A percentile compares a stretch with the other conserved stretches of the same genome.
phyloP scores from a whole-genome alignment of 2,888 invertebrate species.

The Eupeodes latifasciatus region DNA sequence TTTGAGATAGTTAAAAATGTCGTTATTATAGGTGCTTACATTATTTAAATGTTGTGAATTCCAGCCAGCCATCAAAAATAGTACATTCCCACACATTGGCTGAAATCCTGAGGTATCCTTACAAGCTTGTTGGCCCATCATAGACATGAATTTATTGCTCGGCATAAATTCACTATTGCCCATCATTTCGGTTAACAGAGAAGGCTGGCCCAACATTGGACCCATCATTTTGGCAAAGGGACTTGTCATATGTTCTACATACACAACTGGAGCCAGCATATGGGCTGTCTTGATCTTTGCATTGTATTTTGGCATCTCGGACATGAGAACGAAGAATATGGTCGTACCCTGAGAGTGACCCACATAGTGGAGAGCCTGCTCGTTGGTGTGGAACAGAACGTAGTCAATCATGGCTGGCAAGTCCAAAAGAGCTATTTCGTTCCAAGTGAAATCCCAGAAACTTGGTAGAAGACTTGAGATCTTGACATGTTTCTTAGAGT shows the following conservation, averaged over 20 bases:
- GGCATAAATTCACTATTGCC: slow-evolving; percentile 87
- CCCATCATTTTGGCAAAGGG: slow-evolving; percentile 84
- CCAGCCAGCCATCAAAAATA: slow-evolving; percentile 82
- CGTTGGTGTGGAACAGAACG: slow-evolving; percentile 80
- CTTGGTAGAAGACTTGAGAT: slow-evolving; percentile 76
- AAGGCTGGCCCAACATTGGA: slow-evolving; percentile 81
- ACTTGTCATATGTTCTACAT: slow-evolving; percentile 84
- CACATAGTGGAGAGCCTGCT: slow-evolving; percentile 85
- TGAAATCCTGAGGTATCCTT: slow-evolving; percentile 84
- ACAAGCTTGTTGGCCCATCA: slow-evolving; percentile 85
- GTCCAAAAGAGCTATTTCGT: slow-evolving; percentile 93
- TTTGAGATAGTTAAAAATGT: background rate
- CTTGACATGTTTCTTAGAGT: slow-evolving; percentile 84
- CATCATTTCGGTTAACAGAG: slow-evolving; percentile 80
- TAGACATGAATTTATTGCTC: slow-evolving; percentile 80
- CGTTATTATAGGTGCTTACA: slow-evolving; percentile 82
- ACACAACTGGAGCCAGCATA: slow-evolving; percentile 89
- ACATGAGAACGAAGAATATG: slow-evolving; percentile 88
- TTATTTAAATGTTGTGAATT: slow-evolving; percentile 81
- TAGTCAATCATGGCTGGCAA: slow-evolving; percentile 92
- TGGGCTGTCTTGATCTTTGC: slow-evolving; percentile 88
- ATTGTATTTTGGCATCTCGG: slow-evolving; percentile 86
- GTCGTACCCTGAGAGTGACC: slow-evolving; percentile 96
- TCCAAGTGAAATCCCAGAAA: slow-evolving; percentile 87
- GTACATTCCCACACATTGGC: slow-evolving; percentile 80